Conservation (phyloP, 2,888 invertebrate genomes). For the Eupithecia inturbata region DNA sequence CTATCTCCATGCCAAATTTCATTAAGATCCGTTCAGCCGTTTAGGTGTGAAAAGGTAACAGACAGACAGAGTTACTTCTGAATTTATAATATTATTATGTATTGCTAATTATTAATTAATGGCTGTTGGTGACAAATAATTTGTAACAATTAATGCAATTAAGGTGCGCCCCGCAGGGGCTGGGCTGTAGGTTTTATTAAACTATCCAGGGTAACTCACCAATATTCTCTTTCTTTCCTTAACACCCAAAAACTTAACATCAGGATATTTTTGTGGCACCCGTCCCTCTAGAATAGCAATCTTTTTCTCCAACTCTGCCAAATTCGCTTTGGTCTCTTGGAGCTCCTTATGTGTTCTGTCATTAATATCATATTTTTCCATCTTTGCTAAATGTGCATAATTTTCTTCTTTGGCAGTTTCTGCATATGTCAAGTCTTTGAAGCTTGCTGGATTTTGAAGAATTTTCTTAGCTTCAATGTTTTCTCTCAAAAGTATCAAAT, state of each 20-base stretch:
- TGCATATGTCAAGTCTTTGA: conserved; percentile 57
- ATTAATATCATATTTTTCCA: conserved; percentile 51
- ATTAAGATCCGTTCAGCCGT: too few relatives aligned
- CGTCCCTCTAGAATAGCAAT: conserved; percentile 88
- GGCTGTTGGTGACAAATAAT: neutral
- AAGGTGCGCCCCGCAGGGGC: neutral
- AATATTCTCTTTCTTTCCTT: conserved; percentile 96
- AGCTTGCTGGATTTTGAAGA: conserved; percentile 56
- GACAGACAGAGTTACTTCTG: too few relatives aligned
- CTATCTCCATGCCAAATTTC: too few relatives aligned
- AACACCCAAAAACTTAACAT: conserved; percentile 96
- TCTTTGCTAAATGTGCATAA: conserved; percentile 48
- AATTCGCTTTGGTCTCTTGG: conserved; percentile 85
- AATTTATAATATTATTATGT: too few relatives aligned
- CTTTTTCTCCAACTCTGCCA: conserved; percentile 89
- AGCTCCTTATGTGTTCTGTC: conserved; percentile 78
- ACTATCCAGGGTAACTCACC: conserved; percentile 75
- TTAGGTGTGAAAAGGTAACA: too few relatives aligned
- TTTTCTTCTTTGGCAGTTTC: conserved; percentile 59
- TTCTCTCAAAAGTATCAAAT: conserved; percentile 57
- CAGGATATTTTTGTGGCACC: conserved; percentile 93
- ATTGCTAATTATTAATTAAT: neutral
- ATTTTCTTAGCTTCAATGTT: conserved; percentile 42
- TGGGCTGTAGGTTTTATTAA: neutral
- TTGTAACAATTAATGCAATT: neutral